phyloP scores from a whole-genome alignment of 2,888 invertebrate species.

The Drosophila sordidula region DNA sequence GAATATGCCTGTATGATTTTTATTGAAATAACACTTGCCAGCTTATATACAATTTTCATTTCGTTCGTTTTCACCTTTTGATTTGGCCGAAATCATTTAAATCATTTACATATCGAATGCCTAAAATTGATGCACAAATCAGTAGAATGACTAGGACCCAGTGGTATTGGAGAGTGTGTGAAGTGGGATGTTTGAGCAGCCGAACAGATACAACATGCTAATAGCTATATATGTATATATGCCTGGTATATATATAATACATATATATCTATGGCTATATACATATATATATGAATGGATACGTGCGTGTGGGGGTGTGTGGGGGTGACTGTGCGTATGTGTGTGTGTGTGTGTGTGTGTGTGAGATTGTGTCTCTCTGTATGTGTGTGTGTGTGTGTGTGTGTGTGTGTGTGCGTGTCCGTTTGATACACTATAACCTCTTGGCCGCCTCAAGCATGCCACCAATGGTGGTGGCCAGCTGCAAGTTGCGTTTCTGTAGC shows the following conservation, averaged over 20 bases:
- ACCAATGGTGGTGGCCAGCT: neutral
- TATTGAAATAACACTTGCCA: neutral
- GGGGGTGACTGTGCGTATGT: neutral
- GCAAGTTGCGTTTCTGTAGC: neutral
- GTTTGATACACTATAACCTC: neutral
- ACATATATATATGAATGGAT: neutral
- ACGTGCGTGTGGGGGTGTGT: no score
- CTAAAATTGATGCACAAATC: neutral
- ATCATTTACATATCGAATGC: neutral
- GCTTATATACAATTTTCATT: neutral
- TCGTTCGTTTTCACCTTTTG: neutral
- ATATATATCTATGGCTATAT: neutral
- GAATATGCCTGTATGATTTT: constrained; percentile 3
- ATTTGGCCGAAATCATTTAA: constrained; percentile 1
- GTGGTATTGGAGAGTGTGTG: neutral
- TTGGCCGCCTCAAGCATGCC: constrained; percentile 1
- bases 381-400: neutral
- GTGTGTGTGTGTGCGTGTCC: neutral
- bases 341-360: neutral
- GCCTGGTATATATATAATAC: neutral
- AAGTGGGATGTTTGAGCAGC: neutral
- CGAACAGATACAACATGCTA: neutral
- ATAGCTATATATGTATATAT: neutral
- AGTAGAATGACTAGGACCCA: neutral
- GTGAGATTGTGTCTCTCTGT: no score